These are phyloP conservation scores for Paradisaea rubra DNA, from an alignment of 2,113 vertebrate species.

Conservation along the genomic window DNA sequence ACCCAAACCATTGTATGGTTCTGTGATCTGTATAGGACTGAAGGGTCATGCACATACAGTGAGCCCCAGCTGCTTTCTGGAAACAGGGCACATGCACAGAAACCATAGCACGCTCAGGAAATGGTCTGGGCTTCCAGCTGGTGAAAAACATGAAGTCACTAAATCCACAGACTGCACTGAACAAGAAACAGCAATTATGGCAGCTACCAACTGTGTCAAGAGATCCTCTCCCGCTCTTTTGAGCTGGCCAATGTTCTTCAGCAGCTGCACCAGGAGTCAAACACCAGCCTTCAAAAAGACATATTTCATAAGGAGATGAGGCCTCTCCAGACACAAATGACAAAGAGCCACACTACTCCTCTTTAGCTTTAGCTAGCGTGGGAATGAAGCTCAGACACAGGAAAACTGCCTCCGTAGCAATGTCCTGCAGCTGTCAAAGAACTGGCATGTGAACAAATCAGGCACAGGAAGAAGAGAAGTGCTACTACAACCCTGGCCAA, in stretches of 20 bases:
- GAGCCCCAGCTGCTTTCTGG: background rate
- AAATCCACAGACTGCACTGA: background rate
- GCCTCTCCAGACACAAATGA: background rate
- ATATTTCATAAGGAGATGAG: background rate
- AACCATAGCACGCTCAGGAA: background rate
- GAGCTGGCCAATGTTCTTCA: background rate
- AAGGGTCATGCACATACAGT: background rate
- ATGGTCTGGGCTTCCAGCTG: background rate
- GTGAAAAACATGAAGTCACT: background rate
- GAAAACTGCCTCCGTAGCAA: conserved; percentile 3
- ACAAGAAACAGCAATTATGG: background rate
- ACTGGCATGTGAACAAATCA: background rate
- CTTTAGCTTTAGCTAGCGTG: background rate
- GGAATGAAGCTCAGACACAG: conserved; percentile 22
- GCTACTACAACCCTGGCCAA: background rate
- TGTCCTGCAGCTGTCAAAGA: conserved; percentile 35
- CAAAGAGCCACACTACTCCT: background rate
- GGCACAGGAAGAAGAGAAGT: background rate
- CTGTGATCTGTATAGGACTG: background rate
- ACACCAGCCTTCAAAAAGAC: background rate
- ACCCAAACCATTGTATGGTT: background rate
- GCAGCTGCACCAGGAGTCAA: background rate
- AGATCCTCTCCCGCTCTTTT: background rate
- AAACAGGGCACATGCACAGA: background rate
- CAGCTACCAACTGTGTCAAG: background rate